Evolutionary conservation across 2,888 invertebrate species (phyloP).

Genomic region (Bellardia pandia): DNA sequence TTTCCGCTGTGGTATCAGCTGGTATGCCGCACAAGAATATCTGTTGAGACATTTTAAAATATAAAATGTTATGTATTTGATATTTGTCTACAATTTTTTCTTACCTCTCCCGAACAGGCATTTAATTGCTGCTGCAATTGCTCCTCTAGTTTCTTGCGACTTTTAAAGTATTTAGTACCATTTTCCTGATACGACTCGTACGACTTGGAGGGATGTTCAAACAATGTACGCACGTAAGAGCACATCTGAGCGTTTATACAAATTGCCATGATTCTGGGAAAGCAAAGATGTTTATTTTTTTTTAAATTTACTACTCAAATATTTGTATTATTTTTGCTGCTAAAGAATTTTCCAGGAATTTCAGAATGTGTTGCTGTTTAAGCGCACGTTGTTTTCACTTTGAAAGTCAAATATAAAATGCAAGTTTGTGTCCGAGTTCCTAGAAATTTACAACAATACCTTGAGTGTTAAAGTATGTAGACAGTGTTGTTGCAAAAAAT

Average conservation of each 20-base stretch:
- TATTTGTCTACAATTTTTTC: not conserved
- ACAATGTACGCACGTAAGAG: constrained; percentile 70
- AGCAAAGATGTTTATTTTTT: not conserved
- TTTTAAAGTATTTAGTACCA: constrained; percentile 79
- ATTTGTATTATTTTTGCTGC: not conserved
- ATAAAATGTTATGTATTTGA: not conserved
- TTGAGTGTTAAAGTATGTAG: not conserved
- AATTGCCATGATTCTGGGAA: constrained; percentile 61
- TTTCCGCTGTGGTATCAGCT: constrained; percentile 61
- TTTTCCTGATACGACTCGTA: constrained; percentile 77
- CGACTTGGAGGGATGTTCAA: constrained; percentile 74
- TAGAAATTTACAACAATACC: constrained; percentile 45
- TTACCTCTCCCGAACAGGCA: constrained; percentile 79
- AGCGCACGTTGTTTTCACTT: constrained; percentile 20
- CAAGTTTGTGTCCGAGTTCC: constrained; percentile 20
- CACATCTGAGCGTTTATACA: constrained; percentile 33
- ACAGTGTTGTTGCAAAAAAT: not conserved
- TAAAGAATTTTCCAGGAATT: constrained; percentile 42
- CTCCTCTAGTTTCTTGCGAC: constrained; percentile 42
- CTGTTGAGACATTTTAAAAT: constrained; percentile 56
- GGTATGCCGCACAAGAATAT: constrained; percentile 76
- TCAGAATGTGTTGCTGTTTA: not conserved
- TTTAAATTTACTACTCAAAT: constrained; percentile 38
- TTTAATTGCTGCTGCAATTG: constrained; percentile 72
- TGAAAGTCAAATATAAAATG: not conserved